These are phyloP conservation scores for Palythoa grandis DNA, from an alignment of 92 coral and sea anemone genomes.

Conservation along the genomic window DNA sequence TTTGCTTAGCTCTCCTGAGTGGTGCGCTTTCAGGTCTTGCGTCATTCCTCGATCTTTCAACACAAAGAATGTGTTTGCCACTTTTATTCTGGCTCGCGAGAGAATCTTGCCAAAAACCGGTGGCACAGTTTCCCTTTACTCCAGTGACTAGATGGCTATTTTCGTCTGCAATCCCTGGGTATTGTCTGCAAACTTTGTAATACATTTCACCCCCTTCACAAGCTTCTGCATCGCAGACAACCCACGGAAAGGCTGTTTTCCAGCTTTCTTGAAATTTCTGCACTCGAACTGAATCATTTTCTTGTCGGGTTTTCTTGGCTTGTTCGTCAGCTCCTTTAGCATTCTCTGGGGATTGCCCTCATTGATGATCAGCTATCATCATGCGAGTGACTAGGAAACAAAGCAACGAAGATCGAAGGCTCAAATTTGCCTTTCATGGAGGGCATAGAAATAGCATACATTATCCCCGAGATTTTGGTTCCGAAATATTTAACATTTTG, in stretches of 20 bases:
- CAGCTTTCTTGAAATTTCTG: constrained; percentile 13
- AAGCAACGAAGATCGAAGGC: too few relatives aligned
- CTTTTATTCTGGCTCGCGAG: constrained; percentile 19
- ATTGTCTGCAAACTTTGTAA: constrained; percentile 19
- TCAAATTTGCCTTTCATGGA: too few relatives aligned
- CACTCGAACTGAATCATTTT: background rate
- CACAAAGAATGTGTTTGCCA: constrained; percentile 3
- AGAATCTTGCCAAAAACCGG: background rate
- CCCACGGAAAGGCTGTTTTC: constrained; percentile 1
- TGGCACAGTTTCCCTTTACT: background rate
- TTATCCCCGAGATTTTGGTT: too few relatives aligned
- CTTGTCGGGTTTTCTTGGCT: constrained; percentile 14
- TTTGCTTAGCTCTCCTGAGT: background rate
- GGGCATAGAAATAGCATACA: too few relatives aligned
- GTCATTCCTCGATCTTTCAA: background rate
- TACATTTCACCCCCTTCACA: constrained; percentile 8
- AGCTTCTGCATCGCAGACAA: background rate
- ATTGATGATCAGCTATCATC: too few relatives aligned
- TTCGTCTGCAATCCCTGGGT: constrained; percentile 14
- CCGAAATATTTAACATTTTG: too few relatives aligned
- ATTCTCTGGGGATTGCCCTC: background rate
- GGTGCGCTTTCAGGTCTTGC: background rate
- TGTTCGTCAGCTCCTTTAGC: background rate
- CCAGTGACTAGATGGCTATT: constrained; percentile 8
- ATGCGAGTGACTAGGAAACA: too few relatives aligned